Evolutionary conservation across 64 coral and sea anemone species (phyloP), one percentile per base, ranked within the genome.

Genomic region (Exaiptasia diaphana): DNA sequence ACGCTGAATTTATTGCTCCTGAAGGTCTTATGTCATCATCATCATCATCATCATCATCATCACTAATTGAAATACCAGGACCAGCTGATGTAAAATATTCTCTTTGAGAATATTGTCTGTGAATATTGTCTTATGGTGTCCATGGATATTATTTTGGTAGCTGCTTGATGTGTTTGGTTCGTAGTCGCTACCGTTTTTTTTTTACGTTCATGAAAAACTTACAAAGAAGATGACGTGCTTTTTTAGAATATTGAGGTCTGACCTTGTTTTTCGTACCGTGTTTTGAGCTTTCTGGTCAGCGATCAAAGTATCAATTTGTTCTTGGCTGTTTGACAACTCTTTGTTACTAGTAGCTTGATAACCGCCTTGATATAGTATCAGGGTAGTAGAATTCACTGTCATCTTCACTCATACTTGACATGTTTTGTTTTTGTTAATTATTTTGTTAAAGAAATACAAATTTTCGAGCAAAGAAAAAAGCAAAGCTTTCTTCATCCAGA

Each of bases 231-330:
- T n/a, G n/a, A 76, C 26, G 53, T 50, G 70, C 39, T 71, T 85
- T 63, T 55, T 54, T 65, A 64, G 59, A 29, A 78, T 57, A 35
- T 57, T 78, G 2, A 78, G 21, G 73, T 87, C 61, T 20, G 42
- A 87, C n/a, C 18, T 68, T 52, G 72, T 78, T 79, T 78, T 87
- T 63, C 72, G 52, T 0, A 57, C 21, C n/a, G 74, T 87, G 27
- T 71, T 87, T 87, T 79, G 55, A n/a, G 70, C 53, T 59, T 50
- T 74, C 22, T 86, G 83, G 17, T 38, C 43, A 4, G 37, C 36
- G 34, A 86, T 30, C 21, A 74, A 86, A 50, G 25, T 33, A 29
- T 64, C 57, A 65, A 81, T 81, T 22, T 65, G 56, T 48, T 81
- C 77, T 43, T 80, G 77, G 37, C 77, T 64, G 50, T 56, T 56